Evolutionary conservation across 2,113 vertebrate species (phyloP).

Genomic region (Neotragus pygmaeus): DNA sequence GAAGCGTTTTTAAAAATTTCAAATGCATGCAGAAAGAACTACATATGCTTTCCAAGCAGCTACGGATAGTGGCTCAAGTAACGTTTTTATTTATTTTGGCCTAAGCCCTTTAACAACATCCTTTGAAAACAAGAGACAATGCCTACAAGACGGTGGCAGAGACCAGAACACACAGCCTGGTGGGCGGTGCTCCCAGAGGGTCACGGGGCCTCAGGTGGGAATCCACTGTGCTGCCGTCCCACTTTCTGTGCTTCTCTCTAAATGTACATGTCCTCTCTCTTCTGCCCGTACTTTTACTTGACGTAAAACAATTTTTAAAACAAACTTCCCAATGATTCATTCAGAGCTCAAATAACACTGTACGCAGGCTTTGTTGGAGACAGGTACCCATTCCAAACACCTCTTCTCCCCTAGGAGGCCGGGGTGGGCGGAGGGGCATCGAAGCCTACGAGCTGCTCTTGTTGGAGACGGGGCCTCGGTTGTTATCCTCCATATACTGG

Average conservation of each 20-base stretch:
- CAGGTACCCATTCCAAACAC: constrained; percentile 50
- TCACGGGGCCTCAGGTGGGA: not conserved
- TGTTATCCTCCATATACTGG: constrained; percentile 80
- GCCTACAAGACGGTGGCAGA: constrained; percentile 13
- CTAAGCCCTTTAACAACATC: constrained; percentile 9
- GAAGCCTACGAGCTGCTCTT: constrained; percentile 73
- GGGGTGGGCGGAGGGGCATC: fast-evolving
- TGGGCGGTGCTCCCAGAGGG: not conserved
- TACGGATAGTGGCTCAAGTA: constrained; percentile 49
- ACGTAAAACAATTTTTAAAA: constrained; percentile 38
- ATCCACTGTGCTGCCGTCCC: not conserved
- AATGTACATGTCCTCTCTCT: constrained; percentile 41
- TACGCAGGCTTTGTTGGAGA: constrained; percentile 64
- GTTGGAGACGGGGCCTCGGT: constrained; percentile 72
- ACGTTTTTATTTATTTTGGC: constrained; percentile 36
- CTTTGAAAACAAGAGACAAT: constrained; percentile 36
- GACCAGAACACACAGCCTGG: not conserved
- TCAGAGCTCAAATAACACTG: constrained; percentile 77
- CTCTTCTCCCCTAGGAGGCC: constrained; percentile 44
- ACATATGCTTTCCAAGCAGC: constrained; percentile 48
- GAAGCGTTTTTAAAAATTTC: constrained; percentile 30
- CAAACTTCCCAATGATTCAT: constrained; percentile 67
- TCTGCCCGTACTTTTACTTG: constrained; percentile 42
- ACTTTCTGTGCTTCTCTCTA: constrained; percentile 28
- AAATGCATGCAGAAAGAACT: constrained; percentile 30